Conservation (phyloP, 1,140 invertebrate species). For the Oscheius sp. region DNA sequence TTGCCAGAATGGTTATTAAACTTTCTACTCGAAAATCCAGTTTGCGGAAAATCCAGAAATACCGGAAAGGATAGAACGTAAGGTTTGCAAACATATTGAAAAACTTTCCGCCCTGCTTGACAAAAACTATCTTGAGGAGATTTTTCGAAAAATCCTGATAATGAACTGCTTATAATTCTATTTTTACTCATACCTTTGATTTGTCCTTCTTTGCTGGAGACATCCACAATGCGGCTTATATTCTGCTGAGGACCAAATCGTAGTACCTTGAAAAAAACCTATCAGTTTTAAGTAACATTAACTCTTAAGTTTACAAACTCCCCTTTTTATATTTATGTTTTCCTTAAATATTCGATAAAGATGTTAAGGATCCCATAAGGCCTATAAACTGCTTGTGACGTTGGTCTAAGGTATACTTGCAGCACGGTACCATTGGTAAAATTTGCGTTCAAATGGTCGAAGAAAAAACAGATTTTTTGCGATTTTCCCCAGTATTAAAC, state of each 20-base stretch:
- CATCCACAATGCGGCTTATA: not conserved
- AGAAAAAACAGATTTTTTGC: no score
- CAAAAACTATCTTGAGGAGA: not conserved
- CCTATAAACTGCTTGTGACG: no score
- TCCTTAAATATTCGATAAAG: no score
- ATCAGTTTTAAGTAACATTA: no score
- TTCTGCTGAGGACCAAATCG: not conserved
- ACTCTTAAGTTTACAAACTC: no score
- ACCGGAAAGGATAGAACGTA: not conserved
- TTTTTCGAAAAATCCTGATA: not conserved
- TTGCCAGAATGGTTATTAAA: not conserved
- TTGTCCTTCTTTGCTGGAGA: not conserved
- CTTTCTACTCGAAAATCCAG: not conserved
- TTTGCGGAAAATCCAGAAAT: not conserved
- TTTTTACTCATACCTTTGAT: not conserved
- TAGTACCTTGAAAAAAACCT: no score
- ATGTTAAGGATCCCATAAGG: no score
- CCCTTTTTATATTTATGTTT: no score
- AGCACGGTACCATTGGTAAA: no score
- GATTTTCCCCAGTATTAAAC: no score
- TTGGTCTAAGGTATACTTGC: no score
- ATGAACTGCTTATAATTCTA: not conserved
- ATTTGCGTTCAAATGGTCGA: no score
- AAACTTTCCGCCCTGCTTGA: not conserved
- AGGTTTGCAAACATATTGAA: not conserved